These are phyloP conservation scores for Syngnathus scovelli DNA, from an alignment of 2,113 vertebrate species.

Conservation along the genomic window DNA sequence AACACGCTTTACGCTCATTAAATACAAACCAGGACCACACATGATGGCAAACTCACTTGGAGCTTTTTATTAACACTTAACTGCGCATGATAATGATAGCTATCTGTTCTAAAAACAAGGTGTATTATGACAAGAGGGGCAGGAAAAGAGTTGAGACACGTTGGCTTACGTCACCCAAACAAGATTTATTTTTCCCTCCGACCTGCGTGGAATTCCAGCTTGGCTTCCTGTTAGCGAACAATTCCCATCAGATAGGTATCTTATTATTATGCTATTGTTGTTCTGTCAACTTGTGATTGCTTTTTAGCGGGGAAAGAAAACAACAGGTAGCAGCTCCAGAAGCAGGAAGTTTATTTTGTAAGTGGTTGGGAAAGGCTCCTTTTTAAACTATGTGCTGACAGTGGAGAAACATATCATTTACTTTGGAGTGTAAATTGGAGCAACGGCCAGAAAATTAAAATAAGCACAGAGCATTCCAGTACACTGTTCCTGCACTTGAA, in stretches of 20 bases:
- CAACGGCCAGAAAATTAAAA: background rate
- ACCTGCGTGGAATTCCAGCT: constrained; percentile 26
- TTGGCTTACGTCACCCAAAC: constrained; percentile 28
- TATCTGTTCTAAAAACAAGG: background rate
- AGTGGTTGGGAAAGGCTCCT: background rate
- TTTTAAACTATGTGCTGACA: background rate
- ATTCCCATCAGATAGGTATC: constrained; percentile 49
- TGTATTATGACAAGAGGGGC: background rate
- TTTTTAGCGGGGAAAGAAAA: background rate
- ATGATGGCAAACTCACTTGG: constrained; percentile 10
- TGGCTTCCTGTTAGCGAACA: constrained; percentile 40
- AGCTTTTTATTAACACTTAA: background rate
- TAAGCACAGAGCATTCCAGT: background rate
- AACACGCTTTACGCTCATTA: background rate
- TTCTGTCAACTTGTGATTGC: background rate
- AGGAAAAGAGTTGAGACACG: constrained; percentile 35
- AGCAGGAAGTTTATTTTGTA: background rate
- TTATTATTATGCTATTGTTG: background rate
- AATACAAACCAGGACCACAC: constrained; percentile 5
- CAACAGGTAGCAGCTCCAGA: background rate
- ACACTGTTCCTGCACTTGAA: background rate
- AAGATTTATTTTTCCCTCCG: constrained; percentile 29
- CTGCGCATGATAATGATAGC: background rate
- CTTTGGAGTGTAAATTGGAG: background rate
- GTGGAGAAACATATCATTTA: background rate